Evolutionary conservation across 2,888 invertebrate genomes (phyloP), one percentile per base, ranked within the genome.

Genomic region (Copidosoma aretas): DNA sequence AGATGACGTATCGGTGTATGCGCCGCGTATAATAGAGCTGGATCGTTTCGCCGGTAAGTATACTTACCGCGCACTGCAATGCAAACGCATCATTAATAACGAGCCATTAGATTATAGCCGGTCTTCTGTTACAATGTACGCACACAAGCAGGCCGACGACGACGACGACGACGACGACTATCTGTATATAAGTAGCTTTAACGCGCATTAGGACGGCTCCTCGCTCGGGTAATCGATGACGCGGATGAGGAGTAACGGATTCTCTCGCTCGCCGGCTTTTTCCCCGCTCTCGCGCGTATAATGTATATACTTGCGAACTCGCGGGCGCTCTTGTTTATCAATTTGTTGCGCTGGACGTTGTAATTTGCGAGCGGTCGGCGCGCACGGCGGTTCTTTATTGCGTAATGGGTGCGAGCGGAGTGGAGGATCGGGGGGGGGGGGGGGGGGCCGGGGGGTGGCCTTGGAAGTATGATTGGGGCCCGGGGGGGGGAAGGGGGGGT

Each of bases 51-150:
- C 43, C 43, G 43, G 43, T 46, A n/a, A n/a, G n/a, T n/a, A n/a
- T n/a, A n/a, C n/a, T n/a, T n/a, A n/a, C n/a, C n/a, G 32, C 32
- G 32, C 32, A 32, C 8, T 53, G 21, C 12, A 60, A 67, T 60
- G 62, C 56, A 70, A 71, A 61, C 46, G 49, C 54, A 64, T 58
- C 57, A 65, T 65, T 65, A 68, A 62, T 71, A 67, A 67, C 59
- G 24, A 68, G 62, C 59, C 57, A 67, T 71, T 62, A 63, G 60
- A 71, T 71, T 71, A n/a, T n/a, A 65, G 56, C 46, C 60, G 17
- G 10, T 52, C 15, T 19, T 32, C 4, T 32, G 32, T 32, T 8
- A 32, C 32, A 8, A 32, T 32, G 32, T 32, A 8, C 8, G 32
- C 8, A 8, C 8, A 32, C 4, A 32, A 32, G 32, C 14, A 17